Evolutionary conservation across 2,888 invertebrate species (phyloP).

Genomic region (Cerastis rubricosa): DNA sequence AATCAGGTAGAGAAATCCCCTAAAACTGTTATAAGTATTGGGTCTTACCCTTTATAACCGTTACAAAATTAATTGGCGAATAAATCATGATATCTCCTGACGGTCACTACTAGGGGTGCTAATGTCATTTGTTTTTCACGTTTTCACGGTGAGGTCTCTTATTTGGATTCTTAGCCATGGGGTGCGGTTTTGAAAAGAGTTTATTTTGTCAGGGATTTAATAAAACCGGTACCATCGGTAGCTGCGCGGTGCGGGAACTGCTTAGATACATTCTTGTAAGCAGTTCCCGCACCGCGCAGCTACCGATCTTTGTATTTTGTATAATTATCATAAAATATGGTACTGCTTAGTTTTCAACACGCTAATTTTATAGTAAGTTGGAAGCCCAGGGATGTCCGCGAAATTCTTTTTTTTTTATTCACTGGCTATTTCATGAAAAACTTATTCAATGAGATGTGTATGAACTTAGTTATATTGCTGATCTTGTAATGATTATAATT

Average conservation of each 20-base stretch:
- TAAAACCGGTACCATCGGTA: too few relatives aligned
- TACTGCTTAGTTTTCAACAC: neutral
- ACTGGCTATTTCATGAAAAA: too few relatives aligned
- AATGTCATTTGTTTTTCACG: constrained; percentile 47
- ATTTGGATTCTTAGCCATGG: neutral
- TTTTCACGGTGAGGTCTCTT: neutral
- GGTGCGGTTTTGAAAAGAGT: neutral
- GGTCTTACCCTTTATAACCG: constrained; percentile 63
- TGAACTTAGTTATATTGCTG: too few relatives aligned
- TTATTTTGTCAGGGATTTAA: neutral
- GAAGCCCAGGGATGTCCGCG: too few relatives aligned
- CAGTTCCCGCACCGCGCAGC: too few relatives aligned
- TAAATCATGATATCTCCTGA: constrained; percentile 67
- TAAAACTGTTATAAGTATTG: constrained; percentile 68
- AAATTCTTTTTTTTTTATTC: too few relatives aligned
- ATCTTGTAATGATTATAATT: too few relatives aligned
- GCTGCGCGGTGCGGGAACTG: too few relatives aligned
- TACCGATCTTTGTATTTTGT: too few relatives aligned
- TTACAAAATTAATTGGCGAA: constrained; percentile 67
- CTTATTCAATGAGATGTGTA: too few relatives aligned
- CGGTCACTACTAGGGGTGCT: constrained; percentile 41
- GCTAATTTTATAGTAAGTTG: too few relatives aligned
- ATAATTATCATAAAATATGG: neutral
- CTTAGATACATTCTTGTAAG: too few relatives aligned
- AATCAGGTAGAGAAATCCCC: constrained; percentile 58